phyloP scores from a whole-genome alignment of 2,888 invertebrate species.

The Schrankia costaestrigalis region DNA sequence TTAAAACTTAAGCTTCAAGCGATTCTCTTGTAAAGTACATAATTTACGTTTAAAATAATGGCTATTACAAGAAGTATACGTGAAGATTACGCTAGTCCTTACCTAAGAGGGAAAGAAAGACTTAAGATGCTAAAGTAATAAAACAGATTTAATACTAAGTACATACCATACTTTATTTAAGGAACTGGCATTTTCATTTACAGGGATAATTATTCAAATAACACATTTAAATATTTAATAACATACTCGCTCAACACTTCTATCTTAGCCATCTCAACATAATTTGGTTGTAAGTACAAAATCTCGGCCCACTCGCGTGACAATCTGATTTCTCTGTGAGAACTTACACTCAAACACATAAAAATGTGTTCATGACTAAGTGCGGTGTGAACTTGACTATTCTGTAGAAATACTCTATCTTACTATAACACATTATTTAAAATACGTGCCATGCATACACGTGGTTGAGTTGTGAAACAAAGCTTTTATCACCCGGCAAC shows the following conservation, averaged over 20 bases:
- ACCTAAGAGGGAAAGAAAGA: no score
- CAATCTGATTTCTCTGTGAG: conserved; percentile 70
- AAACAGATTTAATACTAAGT: no score
- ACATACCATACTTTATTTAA: no score
- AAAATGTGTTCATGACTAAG: conserved; percentile 56
- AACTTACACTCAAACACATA: conserved; percentile 53
- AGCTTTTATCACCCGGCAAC: conserved; percentile 25
- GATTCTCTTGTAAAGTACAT: conserved; percentile 5
- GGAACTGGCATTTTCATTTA: no score
- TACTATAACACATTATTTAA: conserved; percentile 23
- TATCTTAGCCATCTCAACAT: conserved; percentile 15
- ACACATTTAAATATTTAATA: no score
- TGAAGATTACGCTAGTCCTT: no score
- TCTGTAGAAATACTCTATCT: conserved; percentile 24
- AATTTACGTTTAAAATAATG: background rate
- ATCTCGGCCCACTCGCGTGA: conserved; percentile 53
- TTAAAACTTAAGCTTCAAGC: conserved; percentile 30
- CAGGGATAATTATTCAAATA: no score
- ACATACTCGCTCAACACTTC: conserved; percentile 5
- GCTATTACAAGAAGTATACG: background rate
- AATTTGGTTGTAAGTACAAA: no score
- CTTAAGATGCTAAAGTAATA: no score
- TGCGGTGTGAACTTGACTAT: conserved; percentile 48
- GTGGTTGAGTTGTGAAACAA: conserved; percentile 11
- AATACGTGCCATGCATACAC: conserved; percentile 22